A percentile compares a stretch with the other conserved stretches of the same genome.
These are phyloP conservation scores for Eudasyphora cyanicolor DNA, from an alignment of 2,888 invertebrate genomes.

Conservation along the genomic window DNA sequence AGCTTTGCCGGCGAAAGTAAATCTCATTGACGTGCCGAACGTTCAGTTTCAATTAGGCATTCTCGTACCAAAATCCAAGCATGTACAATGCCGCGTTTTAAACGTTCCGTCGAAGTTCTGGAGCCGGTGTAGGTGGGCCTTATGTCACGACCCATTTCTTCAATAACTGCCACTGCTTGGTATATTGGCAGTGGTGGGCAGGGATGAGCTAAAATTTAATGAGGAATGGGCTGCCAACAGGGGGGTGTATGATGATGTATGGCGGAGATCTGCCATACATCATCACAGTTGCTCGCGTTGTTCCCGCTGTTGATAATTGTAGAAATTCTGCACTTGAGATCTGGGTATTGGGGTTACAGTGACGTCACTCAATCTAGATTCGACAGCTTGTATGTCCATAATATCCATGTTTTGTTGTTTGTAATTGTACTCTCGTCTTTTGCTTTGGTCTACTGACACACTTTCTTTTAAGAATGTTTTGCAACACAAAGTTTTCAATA, in stretches of 20 bases:
- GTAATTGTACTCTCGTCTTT: too few species aligned
- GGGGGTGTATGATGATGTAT: slow-evolving; percentile 76
- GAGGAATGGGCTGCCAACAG: slow-evolving; percentile 77
- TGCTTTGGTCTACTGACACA: too few species aligned
- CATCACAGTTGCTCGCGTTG: slow-evolving; percentile 81
- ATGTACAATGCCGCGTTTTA: slow-evolving; percentile 97
- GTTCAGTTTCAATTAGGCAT: slow-evolving; percentile 96
- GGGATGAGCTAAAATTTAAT: slow-evolving; percentile 77
- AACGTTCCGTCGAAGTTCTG: slow-evolving; percentile 94
- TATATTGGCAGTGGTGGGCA: slow-evolving; percentile 77
- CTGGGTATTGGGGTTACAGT: slow-evolving; percentile 89
- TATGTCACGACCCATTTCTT: slow-evolving; percentile 98
- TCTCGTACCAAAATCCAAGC: slow-evolving; percentile 97
- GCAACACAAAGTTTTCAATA: too few species aligned
- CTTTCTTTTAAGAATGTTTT: too few species aligned
- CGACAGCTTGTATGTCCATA: slow-evolving; percentile 89
- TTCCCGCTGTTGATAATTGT: too few species aligned
- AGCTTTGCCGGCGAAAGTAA: slow-evolving; percentile 18
- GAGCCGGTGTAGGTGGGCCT: slow-evolving; percentile 99
- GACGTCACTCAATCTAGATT: slow-evolving; percentile 88
- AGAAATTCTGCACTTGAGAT: too few species aligned
- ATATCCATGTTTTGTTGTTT: slow-evolving; percentile 82
- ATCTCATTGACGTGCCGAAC: slow-evolving; percentile 90
- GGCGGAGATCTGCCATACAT: slow-evolving; percentile 80
- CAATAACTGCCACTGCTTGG: slow-evolving; percentile 86